These are phyloP conservation scores for Choristoneura fumiferana DNA, from an alignment of 1,140 invertebrate species.

Conservation along the genomic window DNA sequence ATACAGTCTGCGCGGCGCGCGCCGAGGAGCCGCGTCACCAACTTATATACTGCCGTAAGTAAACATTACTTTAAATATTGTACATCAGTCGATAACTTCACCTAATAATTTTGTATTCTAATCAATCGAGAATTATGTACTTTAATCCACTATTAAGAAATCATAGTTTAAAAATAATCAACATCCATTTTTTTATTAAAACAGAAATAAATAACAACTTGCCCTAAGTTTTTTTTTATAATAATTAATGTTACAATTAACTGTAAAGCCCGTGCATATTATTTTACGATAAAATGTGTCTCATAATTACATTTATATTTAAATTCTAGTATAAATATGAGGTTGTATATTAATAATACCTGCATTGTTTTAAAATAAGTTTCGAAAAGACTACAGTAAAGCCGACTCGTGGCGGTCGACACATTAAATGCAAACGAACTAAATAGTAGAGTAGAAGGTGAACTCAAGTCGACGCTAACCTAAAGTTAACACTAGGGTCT, in stretches of 20 bases:
- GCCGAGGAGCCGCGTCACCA: constrained; percentile 59
- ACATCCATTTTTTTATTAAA: constrained; percentile 74
- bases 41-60: constrained; percentile 78
- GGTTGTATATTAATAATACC: constrained; percentile 77
- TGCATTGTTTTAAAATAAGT: constrained; percentile 76
- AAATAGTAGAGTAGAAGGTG: constrained; percentile 50
- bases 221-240: constrained; percentile 72
- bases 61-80: constrained; percentile 79
- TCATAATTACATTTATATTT: constrained; percentile 76
- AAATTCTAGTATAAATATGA: constrained; percentile 77
- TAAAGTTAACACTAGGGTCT: constrained; percentile 72
- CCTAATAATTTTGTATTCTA: constrained; percentile 76
- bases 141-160: constrained; percentile 76
- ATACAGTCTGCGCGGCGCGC: constrained; percentile 63
- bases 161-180: constrained; percentile 77
- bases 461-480: constrained; percentile 68
- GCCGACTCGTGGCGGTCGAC: constrained; percentile 45
- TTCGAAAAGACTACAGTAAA: constrained; percentile 63
- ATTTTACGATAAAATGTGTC: constrained; percentile 70
- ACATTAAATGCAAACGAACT: constrained; percentile 65
- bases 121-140: constrained; percentile 77
- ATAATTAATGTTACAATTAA: constrained; percentile 77
- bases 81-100: constrained; percentile 78
- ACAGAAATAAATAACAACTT: constrained; percentile 80
- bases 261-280: constrained; percentile 77